Conservation (phyloP, 2,797 vertebrate species). For the Gallirallus australis region DNA sequence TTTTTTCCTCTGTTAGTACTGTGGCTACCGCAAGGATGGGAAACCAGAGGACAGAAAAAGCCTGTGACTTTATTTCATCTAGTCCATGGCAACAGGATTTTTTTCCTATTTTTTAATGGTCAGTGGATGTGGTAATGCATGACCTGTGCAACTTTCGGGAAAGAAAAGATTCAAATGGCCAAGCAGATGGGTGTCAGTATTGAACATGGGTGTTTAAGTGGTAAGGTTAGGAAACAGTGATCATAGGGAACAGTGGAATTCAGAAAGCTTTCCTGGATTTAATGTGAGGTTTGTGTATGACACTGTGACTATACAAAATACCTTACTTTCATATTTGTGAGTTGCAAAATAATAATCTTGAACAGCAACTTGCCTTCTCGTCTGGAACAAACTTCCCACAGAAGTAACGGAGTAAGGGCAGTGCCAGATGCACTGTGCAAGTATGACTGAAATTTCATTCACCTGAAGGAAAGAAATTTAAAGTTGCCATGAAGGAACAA, state of each 20-base stretch:
- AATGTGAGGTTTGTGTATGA: background rate
- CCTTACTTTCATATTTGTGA: background rate
- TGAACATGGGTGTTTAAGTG: background rate
- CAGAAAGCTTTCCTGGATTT: background rate
- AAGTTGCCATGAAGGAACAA: background rate
- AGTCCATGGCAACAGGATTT: background rate
- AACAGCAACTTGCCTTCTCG: background rate
- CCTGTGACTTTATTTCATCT: background rate
- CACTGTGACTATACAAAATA: background rate
- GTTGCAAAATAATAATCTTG: background rate
- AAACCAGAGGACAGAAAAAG: background rate
- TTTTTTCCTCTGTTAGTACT: background rate
- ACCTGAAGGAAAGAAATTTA: background rate
- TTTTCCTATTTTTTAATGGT: background rate
- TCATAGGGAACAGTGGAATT: background rate
- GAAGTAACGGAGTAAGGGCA: background rate
- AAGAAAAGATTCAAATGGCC: background rate
- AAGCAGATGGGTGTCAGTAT: background rate
- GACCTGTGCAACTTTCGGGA: background rate
- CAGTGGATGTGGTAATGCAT: background rate
- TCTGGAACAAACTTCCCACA: background rate
- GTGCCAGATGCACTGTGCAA: background rate
- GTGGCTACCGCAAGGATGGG: background rate
- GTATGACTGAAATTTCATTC: background rate
- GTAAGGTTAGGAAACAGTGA: background rate